Conservation (phyloP, 2,113 vertebrate species). For the Pipra filicauda region DNA sequence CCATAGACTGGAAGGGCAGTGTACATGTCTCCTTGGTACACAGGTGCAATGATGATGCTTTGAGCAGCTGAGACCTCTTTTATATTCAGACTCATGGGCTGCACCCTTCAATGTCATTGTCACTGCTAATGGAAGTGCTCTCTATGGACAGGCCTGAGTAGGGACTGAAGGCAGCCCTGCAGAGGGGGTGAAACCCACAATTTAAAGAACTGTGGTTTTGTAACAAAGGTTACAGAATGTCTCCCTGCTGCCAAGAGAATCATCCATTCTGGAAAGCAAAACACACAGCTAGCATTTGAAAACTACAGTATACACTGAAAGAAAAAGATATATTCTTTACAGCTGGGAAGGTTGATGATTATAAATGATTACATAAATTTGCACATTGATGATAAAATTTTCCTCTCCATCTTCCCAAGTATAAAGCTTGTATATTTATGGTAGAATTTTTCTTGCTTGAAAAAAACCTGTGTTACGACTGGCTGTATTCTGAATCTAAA, state of each 20-base stretch:
- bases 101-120: neutral
- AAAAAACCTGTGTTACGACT: fast-evolving
- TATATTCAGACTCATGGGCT: neutral
- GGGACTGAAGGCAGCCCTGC: neutral
- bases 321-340: neutral
- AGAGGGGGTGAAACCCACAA: neutral
- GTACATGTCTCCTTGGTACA: neutral
- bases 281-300: neutral
- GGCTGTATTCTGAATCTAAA: neutral
- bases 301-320: neutral
- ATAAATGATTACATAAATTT: neutral
- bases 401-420: neutral
- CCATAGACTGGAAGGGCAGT: neutral
- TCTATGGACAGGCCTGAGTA: neutral
- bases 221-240: neutral
- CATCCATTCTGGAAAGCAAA: neutral
- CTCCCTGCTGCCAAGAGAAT: neutral
- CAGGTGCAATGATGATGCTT: neutral
- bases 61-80: neutral
- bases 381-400: neutral
- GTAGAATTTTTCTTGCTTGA: neutral
- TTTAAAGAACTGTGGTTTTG: neutral
- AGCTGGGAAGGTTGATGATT: neutral
- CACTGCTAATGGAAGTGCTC: neutral
- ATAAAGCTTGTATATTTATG: neutral